Conservation (phyloP, 2,888 invertebrate species). For the Microchrysa polita region DNA sequence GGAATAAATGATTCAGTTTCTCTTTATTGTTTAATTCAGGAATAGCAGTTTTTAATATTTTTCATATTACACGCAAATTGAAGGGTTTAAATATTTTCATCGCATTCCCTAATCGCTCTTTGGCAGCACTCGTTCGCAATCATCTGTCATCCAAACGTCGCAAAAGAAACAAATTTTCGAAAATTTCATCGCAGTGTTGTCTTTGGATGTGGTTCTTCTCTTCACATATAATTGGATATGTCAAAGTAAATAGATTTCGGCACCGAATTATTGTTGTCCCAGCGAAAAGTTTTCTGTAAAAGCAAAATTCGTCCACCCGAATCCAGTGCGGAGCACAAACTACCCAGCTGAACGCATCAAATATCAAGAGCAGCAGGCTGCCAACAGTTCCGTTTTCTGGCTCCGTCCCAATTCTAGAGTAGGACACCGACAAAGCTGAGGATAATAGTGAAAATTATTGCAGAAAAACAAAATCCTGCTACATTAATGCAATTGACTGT, state of each 20-base stretch:
- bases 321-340: not conserved
- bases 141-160: too few relatives aligned
- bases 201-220: constrained; percentile 37
- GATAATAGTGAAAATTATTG: too few relatives aligned
- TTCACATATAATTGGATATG: constrained; percentile 45
- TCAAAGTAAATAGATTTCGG: constrained; percentile 40
- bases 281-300: not conserved
- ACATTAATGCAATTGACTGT: not conserved
- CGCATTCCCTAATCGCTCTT: too few relatives aligned
- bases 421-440: not conserved
- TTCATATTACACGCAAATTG: too few relatives aligned
- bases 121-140: too few relatives aligned
- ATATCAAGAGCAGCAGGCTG: not conserved
- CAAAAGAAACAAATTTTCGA: constrained; percentile 14
- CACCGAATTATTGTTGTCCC: constrained; percentile 1
- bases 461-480: not conserved
- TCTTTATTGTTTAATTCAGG: too few relatives aligned
- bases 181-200: constrained; percentile 16
- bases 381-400: not conserved
- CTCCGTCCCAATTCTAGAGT: not conserved
- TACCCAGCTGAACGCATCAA: too few relatives aligned
- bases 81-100: too few relatives aligned
- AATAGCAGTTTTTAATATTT: too few relatives aligned
- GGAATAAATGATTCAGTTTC: too few relatives aligned
- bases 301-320: not conserved